A percentile compares a stretch with the other conserved stretches of the same genome.
Conservation (phyloP, 2,113 vertebrate genomes). For the Leucosticte australis region DNA sequence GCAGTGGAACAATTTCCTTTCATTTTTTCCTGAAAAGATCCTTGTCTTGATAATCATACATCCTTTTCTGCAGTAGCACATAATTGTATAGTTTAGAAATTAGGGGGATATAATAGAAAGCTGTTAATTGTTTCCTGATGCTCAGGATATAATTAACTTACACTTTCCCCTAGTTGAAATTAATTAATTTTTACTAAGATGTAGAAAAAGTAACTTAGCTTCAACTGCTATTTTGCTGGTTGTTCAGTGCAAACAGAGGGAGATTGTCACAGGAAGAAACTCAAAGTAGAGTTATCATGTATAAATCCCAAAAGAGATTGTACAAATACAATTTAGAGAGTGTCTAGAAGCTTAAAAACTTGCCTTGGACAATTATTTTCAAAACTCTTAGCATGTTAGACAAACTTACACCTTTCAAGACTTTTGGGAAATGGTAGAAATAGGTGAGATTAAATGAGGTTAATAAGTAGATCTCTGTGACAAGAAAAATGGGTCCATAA, state of each 20-base stretch:
- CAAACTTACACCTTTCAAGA: background rate
- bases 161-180: background rate
- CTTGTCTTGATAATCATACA: slow-evolving; percentile 24
- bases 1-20: background rate
- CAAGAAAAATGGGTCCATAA: background rate
- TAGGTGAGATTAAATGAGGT: background rate
- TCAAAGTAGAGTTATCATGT: background rate
- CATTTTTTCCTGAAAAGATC: slow-evolving; percentile 10
- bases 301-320: background rate
- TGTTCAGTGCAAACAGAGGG: background rate
- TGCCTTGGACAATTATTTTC: background rate
- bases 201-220: background rate
- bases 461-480: background rate
- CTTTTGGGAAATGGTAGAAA: background rate
- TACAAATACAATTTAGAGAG: background rate
- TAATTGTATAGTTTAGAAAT: slow-evolving; percentile 10
- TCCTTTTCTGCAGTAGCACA: background rate
- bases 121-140: slow-evolving; percentile 49
- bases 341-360: background rate
- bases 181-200: background rate
- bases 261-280: background rate
- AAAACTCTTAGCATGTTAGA: background rate
- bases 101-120: background rate
- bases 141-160: slow-evolving; percentile 37
- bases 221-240: background rate